Conservation (phyloP, 2,797 vertebrate species). For the Pelobates cultripes region DNA sequence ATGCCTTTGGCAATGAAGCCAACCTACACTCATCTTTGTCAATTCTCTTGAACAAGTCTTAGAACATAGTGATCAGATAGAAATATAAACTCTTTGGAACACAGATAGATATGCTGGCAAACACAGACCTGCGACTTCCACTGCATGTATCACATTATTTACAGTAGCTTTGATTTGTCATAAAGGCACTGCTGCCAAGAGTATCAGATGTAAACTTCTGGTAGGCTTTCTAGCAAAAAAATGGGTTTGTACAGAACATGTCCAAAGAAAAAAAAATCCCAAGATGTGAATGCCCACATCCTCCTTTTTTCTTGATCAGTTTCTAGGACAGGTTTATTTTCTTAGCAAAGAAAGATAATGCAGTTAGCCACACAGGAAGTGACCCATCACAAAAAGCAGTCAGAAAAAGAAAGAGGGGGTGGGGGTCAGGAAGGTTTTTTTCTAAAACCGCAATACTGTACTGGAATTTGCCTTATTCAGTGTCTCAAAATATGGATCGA, state of each 20-base stretch:
- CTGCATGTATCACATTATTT: background rate
- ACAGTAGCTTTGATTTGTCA: slow-evolving; percentile 1
- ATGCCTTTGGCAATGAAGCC: too few species aligned
- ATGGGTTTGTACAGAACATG: background rate
- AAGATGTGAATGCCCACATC: slow-evolving; percentile 32
- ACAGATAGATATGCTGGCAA: background rate
- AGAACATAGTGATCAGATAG: too few species aligned
- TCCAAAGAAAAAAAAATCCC: background rate
- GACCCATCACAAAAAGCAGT: slow-evolving; percentile 2
- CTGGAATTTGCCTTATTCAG: background rate
- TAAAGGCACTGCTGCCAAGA: background rate
- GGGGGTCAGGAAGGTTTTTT: background rate
- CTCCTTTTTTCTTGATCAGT: slow-evolving; percentile 18
- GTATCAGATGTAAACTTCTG: background rate
- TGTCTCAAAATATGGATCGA: too few species aligned
- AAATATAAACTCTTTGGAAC: too few species aligned
- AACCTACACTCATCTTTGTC: too few species aligned
- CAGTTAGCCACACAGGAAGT: slow-evolving; percentile 39
- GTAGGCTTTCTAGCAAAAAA: background rate
- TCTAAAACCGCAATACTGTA: background rate
- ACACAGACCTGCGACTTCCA: background rate
- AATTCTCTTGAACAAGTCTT: too few species aligned
- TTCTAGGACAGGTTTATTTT: slow-evolving; percentile 40
- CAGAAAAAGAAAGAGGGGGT: background rate
- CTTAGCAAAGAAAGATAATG: slow-evolving; percentile 28